A percentile compares a stretch with the other conserved stretches of the same genome.
phyloP scores from a whole-genome alignment of 1,140 invertebrate genomes.

The Riptortus pedestris region DNA sequence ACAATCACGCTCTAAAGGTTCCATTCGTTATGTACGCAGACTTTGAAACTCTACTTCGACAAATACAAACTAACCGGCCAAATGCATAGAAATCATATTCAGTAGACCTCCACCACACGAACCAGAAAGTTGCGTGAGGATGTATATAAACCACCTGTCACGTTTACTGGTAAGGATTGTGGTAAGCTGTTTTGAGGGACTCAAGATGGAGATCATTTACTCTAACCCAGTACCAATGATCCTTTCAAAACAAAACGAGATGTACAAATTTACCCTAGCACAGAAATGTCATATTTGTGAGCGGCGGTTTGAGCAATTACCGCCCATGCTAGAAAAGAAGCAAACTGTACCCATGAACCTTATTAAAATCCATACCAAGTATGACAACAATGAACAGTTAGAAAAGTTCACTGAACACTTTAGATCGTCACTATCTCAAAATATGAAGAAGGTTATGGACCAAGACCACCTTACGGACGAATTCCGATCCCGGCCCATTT shows the following conservation, averaged over 20 bases:
- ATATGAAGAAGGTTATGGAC: not conserved
- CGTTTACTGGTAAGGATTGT: not conserved
- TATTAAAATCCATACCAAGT: not conserved
- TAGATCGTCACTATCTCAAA: not conserved
- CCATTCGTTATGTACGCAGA: not conserved
- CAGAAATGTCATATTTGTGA: not conserved
- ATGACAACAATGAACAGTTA: not conserved
- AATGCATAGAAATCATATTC: not conserved
- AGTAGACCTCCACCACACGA: not conserved
- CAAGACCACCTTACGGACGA: not conserved
- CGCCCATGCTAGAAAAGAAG: not conserved
- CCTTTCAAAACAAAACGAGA: not conserved
- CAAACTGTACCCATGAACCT: not conserved
- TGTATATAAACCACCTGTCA: not conserved
- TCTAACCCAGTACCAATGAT: not conserved
- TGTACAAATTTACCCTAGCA: not conserved
- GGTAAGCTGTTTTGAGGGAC: not conserved
- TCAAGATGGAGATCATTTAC: not conserved
- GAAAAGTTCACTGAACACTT: not conserved
- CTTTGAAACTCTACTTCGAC: not conserved
- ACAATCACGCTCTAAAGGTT: not conserved
- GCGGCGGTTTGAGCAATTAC: not conserved
- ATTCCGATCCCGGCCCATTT: not conserved
- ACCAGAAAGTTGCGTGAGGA: not conserved
- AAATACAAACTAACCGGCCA: not conserved